These are phyloP conservation scores for Rhinogobio ventralis DNA, from an alignment of 2,797 vertebrate species.

Conservation along the genomic window DNA sequence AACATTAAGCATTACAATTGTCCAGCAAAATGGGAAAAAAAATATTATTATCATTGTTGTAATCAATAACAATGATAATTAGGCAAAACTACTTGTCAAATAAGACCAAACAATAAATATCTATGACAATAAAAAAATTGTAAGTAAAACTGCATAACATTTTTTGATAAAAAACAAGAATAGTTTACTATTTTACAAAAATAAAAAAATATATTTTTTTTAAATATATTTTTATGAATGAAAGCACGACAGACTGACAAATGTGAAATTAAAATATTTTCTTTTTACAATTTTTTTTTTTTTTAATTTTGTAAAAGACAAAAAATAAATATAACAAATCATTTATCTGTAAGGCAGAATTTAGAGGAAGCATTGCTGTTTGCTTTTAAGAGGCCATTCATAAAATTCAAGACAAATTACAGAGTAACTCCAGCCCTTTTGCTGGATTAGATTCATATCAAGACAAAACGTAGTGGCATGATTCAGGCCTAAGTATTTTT, in stretches of 20 bases:
- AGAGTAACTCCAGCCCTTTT: constrained; percentile 55
- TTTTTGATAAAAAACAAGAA: not conserved
- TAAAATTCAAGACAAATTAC: constrained; percentile 70
- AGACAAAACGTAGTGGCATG: constrained; percentile 68
- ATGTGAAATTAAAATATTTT: not conserved
- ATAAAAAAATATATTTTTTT: not conserved
- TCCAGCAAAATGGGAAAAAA: not conserved
- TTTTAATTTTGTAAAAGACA: too few species aligned
- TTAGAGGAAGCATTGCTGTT: constrained; percentile 62
- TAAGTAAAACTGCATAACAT: not conserved
- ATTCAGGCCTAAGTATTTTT: constrained; percentile 67
- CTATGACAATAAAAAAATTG: not conserved
- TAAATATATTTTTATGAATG: not conserved
- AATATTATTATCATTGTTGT: not conserved
- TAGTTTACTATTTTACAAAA: not conserved
- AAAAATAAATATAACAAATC: constrained; percentile 12
- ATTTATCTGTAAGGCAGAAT: constrained; percentile 51
- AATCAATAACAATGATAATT: not conserved
- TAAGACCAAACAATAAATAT: not conserved
- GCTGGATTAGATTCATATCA: constrained; percentile 76
- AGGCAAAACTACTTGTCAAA: not conserved
- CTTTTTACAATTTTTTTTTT: not conserved
- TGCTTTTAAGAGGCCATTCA: constrained; percentile 74
- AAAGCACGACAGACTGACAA: not conserved
- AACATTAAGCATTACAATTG: not conserved